A percentile compares a stretch with the other conserved stretches of the same genome.
Evolutionary conservation across 2,113 vertebrate genomes (phyloP).

Genomic region (Labrus mixtus): DNA sequence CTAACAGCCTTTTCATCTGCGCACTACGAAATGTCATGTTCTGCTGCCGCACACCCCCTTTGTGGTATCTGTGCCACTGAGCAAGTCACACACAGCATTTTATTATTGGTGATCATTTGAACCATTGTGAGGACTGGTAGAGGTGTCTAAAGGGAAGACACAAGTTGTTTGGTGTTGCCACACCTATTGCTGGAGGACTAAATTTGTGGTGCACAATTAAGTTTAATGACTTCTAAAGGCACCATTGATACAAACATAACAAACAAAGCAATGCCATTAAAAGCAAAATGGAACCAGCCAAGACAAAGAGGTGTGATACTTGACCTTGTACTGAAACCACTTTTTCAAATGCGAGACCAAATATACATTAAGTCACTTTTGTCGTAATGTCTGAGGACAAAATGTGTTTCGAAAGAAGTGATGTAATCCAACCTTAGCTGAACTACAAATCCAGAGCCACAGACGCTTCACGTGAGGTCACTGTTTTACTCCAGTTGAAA

Average conservation of each 20-base stretch:
- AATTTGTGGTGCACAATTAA: not conserved
- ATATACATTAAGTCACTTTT: constrained; percentile 37
- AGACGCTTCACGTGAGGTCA: constrained; percentile 64
- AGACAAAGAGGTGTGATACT: constrained; percentile 31
- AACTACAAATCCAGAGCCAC: constrained; percentile 60
- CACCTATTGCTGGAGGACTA: not conserved
- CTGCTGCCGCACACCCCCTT: not conserved
- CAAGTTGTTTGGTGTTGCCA: not conserved
- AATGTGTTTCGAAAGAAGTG: constrained; percentile 49
- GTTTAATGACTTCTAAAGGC: not conserved
- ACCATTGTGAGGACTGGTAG: not conserved
- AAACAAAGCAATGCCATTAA: not conserved
- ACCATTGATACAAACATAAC: not conserved
- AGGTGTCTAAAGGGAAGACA: not conserved
- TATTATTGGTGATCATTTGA: not conserved
- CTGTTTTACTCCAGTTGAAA: constrained; percentile 47
- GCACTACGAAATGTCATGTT: constrained; percentile 14
- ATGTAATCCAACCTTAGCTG: constrained; percentile 64
- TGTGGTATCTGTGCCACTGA: not conserved
- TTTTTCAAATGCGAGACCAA: constrained; percentile 8
- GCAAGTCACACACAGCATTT: constrained; percentile 1
- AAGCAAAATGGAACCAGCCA: constrained; percentile 17
- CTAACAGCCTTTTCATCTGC: constrained; percentile 31
- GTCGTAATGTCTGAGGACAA: constrained; percentile 54
- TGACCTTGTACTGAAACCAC: constrained; percentile 11